A percentile compares a stretch with the other conserved stretches of the same genome.
These are phyloP conservation scores for Neotoma lepida DNA, from an alignment of 2,113 vertebrate species.

Conservation along the genomic window DNA sequence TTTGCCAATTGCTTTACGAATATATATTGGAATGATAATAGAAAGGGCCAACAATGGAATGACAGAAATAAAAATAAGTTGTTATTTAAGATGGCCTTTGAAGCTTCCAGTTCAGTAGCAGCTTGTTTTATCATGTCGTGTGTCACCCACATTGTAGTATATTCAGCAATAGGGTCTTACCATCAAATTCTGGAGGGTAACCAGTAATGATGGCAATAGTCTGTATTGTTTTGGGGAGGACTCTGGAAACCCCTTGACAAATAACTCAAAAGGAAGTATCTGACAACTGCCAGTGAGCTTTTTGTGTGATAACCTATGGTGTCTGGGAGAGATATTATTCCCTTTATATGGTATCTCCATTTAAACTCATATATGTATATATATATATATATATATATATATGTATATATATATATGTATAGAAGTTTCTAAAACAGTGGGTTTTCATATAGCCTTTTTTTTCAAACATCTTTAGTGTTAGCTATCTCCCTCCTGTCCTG, in stretches of 20 bases:
- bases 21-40: neutral
- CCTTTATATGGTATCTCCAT: neutral
- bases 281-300: neutral
- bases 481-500: neutral
- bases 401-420: neutral
- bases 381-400: neutral
- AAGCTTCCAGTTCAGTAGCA: neutral
- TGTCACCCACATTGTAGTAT: neutral
- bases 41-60: neutral
- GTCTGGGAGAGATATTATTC: neutral
- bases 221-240: neutral
- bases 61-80: neutral
- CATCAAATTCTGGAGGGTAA: neutral
- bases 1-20: slow-evolving; percentile 20
- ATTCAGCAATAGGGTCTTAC: neutral
- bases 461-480: neutral
- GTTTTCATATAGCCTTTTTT: neutral
- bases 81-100: neutral
- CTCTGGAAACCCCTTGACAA: neutral
- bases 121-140: neutral
- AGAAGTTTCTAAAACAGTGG: neutral
- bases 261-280: neutral
- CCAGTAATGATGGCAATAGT: neutral
- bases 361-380: neutral
- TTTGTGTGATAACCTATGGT: neutral